Conservation (phyloP, 2,113 vertebrate genomes). For the Callipepla californica region DNA sequence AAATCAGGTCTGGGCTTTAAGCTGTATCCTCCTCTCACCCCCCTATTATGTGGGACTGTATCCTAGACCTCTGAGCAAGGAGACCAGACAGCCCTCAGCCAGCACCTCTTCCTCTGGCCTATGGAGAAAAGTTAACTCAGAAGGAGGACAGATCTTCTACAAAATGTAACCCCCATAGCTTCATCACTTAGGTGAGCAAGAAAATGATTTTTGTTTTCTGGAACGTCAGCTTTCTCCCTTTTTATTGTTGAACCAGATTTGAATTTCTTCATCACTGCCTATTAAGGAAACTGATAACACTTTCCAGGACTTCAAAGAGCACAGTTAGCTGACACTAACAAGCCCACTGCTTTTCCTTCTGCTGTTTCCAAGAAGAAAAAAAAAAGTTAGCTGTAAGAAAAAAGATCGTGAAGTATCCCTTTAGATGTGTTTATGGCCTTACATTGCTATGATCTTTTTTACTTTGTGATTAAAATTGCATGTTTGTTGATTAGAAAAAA, state of each 20-base stretch:
- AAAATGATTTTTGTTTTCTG: neutral
- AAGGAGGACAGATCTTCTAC: neutral
- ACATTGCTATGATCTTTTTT: conserved; percentile 8
- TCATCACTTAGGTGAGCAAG: neutral
- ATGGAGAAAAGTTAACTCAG: neutral
- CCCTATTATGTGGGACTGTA: rapidly evolving
- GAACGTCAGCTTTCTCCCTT: neutral
- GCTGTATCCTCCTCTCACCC: neutral
- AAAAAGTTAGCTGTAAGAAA: conserved; percentile 19
- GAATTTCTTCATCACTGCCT: neutral
- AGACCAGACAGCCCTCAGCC: neutral
- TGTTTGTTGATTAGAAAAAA: conserved; percentile 15
- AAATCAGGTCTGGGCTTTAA: neutral
- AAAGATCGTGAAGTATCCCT: neutral
- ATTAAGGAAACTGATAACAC: neutral
- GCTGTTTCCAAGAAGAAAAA: conserved; percentile 16
- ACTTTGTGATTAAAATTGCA: conserved; percentile 21
- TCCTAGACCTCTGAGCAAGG: neutral
- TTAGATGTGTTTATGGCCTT: conserved; percentile 3
- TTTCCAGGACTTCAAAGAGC: neutral
- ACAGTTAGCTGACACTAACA: neutral
- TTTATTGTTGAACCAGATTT: neutral
- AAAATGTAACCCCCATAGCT: neutral
- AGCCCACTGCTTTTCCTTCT: neutral
- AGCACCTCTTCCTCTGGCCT: neutral